These are phyloP conservation scores for Arctocebus calabarensis DNA, from an alignment of 2,797 vertebrate genomes.

Conservation along the genomic window DNA sequence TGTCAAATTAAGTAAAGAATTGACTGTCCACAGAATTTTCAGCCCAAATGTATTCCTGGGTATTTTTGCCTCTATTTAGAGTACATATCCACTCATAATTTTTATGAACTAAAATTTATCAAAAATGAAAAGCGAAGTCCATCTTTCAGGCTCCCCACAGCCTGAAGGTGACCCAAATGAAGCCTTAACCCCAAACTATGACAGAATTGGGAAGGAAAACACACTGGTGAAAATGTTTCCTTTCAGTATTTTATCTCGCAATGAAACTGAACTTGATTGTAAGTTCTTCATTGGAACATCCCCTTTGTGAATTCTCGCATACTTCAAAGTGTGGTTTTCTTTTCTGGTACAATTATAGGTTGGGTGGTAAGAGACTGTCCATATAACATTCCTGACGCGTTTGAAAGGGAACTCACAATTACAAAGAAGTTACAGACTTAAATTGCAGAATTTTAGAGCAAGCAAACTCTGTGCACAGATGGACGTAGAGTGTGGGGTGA, in stretches of 20 bases:
- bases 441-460: neutral
- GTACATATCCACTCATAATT: too few relatives aligned
- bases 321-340: neutral
- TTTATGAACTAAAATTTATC: too few relatives aligned
- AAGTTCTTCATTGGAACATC: neutral
- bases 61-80: too few relatives aligned
- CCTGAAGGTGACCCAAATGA: neutral
- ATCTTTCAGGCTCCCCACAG: neutral
- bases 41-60: too few relatives aligned
- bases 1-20: neutral
- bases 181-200: neutral
- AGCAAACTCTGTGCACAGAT: neutral
- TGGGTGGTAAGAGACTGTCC: neutral
- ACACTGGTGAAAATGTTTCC: neutral
- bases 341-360: conserved; percentile 11
- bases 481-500: neutral
- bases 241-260: neutral
- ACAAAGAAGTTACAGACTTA: neutral
- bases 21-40: neutral
- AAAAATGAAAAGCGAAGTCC: neutral
- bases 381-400: neutral
- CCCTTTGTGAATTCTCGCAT: conserved; percentile 28
- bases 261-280: neutral
- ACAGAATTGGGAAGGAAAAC: neutral
- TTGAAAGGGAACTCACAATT: neutral